Evolutionary conservation across 2,113 vertebrate species (phyloP).

Genomic region (Fukomys damarensis): DNA sequence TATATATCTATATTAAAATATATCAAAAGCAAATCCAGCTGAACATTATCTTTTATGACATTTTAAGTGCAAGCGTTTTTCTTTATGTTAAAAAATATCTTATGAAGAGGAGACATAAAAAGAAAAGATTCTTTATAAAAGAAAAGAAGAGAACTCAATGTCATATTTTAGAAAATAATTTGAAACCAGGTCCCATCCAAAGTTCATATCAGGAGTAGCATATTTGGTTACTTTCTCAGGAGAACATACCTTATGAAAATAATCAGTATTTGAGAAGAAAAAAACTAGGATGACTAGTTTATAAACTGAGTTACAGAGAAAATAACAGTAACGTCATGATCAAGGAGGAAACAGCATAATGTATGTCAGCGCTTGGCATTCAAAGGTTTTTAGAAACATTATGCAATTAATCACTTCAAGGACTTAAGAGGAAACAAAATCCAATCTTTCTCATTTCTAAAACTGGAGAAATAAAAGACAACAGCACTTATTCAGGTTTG

Average conservation of each 20-base stretch:
- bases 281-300: not conserved
- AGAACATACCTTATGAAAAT: not conserved
- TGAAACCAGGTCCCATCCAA: not conserved
- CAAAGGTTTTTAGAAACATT: slow-evolving; percentile 56
- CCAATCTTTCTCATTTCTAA: slow-evolving; percentile 42
- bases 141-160: not conserved
- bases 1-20: slow-evolving; percentile 17
- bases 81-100: not conserved
- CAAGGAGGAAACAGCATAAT: not conserved
- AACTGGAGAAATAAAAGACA: slow-evolving; percentile 22
- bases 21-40: not conserved
- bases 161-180: slow-evolving; percentile 20
- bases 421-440: slow-evolving; percentile 12
- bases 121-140: not conserved
- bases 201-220: not conserved
- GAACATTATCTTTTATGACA: not conserved
- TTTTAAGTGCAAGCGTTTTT: not conserved
- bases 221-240: not conserved
- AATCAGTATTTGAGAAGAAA: not conserved
- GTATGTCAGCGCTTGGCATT: slow-evolving; percentile 16
- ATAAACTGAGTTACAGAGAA: slow-evolving; percentile 34
- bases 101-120: not conserved
- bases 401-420: slow-evolving; percentile 57
- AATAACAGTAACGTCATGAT: slow-evolving; percentile 20
- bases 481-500: slow-evolving; percentile 22